These are phyloP conservation scores for Dryomyza anilis DNA, from an alignment of 2,888 invertebrate species.

Conservation along the genomic window DNA sequence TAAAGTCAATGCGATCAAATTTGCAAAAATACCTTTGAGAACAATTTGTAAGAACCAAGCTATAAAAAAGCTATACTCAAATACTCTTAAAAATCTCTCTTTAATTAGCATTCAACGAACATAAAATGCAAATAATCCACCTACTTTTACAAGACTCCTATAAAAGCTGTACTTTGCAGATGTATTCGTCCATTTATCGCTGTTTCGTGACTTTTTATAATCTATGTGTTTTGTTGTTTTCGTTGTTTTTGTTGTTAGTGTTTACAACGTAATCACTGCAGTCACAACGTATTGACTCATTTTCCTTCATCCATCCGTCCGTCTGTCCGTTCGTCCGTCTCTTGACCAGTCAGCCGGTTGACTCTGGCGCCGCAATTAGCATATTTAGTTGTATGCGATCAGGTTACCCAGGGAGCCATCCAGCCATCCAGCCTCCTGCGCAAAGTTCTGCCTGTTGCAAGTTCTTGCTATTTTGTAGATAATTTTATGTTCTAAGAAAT, in stretches of 20 bases:
- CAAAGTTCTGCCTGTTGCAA: background rate
- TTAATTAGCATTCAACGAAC: too few relatives aligned
- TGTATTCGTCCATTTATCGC: too few relatives aligned
- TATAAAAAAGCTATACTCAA: too few relatives aligned
- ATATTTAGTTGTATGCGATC: slow-evolving; percentile 1
- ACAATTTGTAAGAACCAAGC: too few relatives aligned
- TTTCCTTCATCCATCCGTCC: background rate
- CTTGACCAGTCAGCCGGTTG: background rate
- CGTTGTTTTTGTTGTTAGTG: background rate
- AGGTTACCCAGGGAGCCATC: too few relatives aligned
- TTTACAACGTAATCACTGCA: background rate
- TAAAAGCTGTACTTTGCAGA: too few relatives aligned
- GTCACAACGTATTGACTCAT: background rate
- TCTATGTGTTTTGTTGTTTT: background rate
- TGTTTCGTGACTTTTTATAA: too few relatives aligned
- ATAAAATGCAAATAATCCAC: too few relatives aligned
- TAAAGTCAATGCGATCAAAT: too few relatives aligned
- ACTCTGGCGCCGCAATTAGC: slow-evolving; percentile 11
- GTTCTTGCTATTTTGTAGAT: background rate
- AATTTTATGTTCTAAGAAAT: slow-evolving; percentile 16
- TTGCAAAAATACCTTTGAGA: too few relatives aligned
- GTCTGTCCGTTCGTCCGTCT: background rate
- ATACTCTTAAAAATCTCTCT: too few relatives aligned
- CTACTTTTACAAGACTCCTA: too few relatives aligned
- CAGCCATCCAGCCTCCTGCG: background rate